Evolutionary conservation across 1,140 invertebrate species (phyloP), one percentile per base, ranked within the genome.

Genomic region (Euwallacea similis): DNA sequence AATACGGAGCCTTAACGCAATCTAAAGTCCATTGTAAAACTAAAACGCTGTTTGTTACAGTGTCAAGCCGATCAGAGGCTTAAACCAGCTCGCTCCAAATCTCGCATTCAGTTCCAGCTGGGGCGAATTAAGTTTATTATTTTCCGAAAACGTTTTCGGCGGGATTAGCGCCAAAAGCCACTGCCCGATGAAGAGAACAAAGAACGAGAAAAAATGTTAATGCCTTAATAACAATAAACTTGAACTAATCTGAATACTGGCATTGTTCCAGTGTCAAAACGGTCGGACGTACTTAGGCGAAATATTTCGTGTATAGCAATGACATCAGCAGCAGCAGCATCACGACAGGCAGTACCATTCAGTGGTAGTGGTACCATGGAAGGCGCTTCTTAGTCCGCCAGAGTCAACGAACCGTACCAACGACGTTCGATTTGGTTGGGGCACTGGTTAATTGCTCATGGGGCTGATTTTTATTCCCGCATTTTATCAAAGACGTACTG

Each of bases 181-280:
- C 21, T 33, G 21, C 21, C 21, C 21, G 21, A 33, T 33, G 21
- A 33, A 33, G 1, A 33, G 21, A 33, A 33, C 21, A 33, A 33
- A 33, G 58, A 60, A 15, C 50, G 15, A 42, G 21, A 60, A 42
- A 42, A 60, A 60, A 60, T 60, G 58, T 42, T 60, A 60, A 60
- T 60, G 58, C 58, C 58, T 60, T 60, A 60, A 60, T 60, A 60
- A 60, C 42, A 41, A 60, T 42, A 60, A 60, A 60, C 58, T 60
- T 60, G 42, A 60, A 42, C 58, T 60, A 60, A 60, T 60, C 58
- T 60, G 33, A 60, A 60, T 60, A 60, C 58, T 11, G 41, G 21
- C 58, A 60, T 60, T 60, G 58, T 60, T 60, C 58, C 58, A 42
- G 11, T 60, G 33, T 60, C 58, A 60, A 53, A 42, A 60, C 58